Conservation (phyloP, 2,797 vertebrate species). For the Sternarchorhynchus goeldii region DNA sequence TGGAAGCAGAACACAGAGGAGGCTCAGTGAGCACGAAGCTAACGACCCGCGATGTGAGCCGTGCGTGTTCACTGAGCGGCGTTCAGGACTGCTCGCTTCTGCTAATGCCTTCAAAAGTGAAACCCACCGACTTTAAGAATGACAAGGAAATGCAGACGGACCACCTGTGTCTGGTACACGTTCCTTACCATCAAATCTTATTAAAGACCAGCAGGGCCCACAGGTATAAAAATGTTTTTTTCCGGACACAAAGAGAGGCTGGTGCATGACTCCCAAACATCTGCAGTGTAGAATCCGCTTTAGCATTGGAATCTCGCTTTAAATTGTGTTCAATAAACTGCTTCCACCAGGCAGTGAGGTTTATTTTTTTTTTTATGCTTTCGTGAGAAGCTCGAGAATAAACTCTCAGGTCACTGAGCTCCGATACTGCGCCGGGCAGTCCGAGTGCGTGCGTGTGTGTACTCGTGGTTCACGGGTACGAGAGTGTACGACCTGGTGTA, state of each 20-base stretch:
- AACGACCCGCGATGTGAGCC: not conserved
- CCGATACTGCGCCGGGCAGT: not conserved
- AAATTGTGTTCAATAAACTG: conserved; percentile 30
- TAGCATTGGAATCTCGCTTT: not conserved
- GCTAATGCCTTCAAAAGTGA: not conserved
- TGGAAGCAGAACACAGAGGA: conserved; percentile 63
- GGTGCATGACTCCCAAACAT: not conserved
- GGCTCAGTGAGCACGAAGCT: not conserved
- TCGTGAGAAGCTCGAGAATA: no score
- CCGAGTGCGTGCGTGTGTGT: not conserved
- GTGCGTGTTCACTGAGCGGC: not conserved
- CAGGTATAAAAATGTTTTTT: not conserved
- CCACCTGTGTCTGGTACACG: not conserved
- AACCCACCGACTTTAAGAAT: not conserved
- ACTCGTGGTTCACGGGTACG: not conserved
- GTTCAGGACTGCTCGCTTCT: not conserved
- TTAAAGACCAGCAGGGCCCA: not conserved
- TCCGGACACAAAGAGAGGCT: not conserved
- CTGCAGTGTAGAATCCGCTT: not conserved
- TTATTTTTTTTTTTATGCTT: not conserved
- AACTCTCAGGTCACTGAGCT: not conserved
- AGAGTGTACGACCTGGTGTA: not conserved
- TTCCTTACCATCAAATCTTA: not conserved
- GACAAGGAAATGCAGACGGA: not conserved
- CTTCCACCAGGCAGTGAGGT: not conserved